Conservation (phyloP, 2,888 invertebrate genomes). For the Eupeodes luniger region DNA sequence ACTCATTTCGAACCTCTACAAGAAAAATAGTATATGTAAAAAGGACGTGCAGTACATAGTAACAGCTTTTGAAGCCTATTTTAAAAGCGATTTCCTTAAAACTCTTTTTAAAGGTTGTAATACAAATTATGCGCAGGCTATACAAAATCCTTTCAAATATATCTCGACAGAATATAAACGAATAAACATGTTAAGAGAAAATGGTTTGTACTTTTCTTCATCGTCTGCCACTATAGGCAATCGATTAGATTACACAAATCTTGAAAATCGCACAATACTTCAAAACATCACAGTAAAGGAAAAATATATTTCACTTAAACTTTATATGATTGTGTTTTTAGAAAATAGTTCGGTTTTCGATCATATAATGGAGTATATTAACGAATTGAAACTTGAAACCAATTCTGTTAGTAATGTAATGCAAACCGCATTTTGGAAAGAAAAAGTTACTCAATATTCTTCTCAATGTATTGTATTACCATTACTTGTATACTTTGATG, state of each 20-base stretch:
- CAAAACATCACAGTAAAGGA: constrained; percentile 18
- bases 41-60: constrained; percentile 25
- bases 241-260: constrained; percentile 15
- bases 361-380: neutral
- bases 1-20: constrained; percentile 4
- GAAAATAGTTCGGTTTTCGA: constrained; percentile 17
- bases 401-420: constrained; percentile 10
- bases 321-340: neutral
- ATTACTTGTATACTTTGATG: neutral
- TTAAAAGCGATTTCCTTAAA: constrained; percentile 8
- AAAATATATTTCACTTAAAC: constrained; percentile 24
- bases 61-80: neutral
- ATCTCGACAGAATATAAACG: constrained; percentile 20
- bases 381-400: too few species aligned
- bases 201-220: constrained; percentile 21
- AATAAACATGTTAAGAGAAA: constrained; percentile 9
- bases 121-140: neutral
- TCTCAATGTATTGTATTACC: constrained; percentile 11
- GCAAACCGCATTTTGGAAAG: constrained; percentile 24
- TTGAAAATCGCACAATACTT: constrained; percentile 12
- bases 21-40: constrained; percentile 8
- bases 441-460: neutral
- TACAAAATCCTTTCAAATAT: constrained; percentile 9
- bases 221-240: constrained; percentile 9
- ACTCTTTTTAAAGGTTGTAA: neutral